A percentile compares a stretch with the other conserved stretches of the same genome.
phyloP scores from a whole-genome alignment of 2,113 vertebrate genomes.

The Otolemur garnettii region DNA sequence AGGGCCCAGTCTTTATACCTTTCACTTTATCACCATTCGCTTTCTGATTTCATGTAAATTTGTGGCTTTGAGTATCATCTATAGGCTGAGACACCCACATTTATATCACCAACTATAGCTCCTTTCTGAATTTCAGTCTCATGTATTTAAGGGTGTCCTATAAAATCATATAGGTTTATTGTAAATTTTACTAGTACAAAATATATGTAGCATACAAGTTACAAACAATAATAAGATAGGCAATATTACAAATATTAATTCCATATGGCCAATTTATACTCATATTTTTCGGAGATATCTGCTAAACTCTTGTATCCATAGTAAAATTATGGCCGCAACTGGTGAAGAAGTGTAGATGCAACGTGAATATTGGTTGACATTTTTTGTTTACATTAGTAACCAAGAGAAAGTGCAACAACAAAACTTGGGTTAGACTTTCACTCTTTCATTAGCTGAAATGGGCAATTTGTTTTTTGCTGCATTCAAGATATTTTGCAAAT shows the following conservation, averaged over 20 bases:
- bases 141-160: not conserved
- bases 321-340: not conserved
- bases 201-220: not conserved
- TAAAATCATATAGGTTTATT: not conserved
- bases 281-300: not conserved
- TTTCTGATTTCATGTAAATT: not conserved
- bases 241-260: not conserved
- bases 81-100: not conserved
- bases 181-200: not conserved
- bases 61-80: not conserved
- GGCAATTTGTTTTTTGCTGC: not conserved
- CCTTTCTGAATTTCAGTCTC: not conserved
- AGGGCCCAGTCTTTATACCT: not conserved
- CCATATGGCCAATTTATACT: not conserved
- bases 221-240: not conserved
- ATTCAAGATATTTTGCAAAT: not conserved
- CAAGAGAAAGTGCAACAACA: not conserved
- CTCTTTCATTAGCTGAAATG: not conserved
- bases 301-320: not conserved
- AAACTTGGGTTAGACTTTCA: not conserved
- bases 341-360: not conserved
- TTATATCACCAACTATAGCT: not conserved
- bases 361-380: not conserved
- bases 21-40: not conserved
- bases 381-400: not conserved